Conservation (phyloP, 2,888 invertebrate genomes). For the Andrena praecox region DNA sequence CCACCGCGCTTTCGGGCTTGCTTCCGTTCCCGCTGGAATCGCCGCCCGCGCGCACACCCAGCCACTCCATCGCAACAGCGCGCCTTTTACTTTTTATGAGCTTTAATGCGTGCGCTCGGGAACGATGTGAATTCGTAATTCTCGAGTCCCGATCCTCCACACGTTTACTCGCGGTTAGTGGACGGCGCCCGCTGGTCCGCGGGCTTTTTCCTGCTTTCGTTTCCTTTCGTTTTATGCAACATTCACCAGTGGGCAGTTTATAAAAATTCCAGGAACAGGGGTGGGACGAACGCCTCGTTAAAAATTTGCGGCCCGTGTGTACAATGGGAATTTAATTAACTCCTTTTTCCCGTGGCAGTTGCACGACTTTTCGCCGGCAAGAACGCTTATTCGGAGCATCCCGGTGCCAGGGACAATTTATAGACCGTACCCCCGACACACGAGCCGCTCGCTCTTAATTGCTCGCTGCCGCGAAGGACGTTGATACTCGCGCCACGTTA, state of each 20-base stretch:
- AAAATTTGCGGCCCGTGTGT: neutral
- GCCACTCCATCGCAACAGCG: neutral
- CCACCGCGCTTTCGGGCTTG: slow-evolving; percentile 6
- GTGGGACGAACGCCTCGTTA: slow-evolving; percentile 9
- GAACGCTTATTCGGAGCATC: slow-evolving; percentile 7
- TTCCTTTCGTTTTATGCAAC: neutral
- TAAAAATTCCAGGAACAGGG: neutral
- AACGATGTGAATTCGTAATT: slow-evolving; percentile 17
- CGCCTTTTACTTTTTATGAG: slow-evolving; percentile 10
- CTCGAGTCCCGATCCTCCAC: neutral
- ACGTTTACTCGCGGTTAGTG: neutral
- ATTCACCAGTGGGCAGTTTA: neutral
- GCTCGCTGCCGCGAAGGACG: slow-evolving; percentile 27
- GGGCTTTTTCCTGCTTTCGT: neutral
- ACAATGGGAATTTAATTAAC: slow-evolving; percentile 14
- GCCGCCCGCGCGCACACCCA: neutral
- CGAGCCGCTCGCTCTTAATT: slow-evolving; percentile 39
- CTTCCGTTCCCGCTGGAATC: slow-evolving; percentile 13
- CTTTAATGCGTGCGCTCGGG: slow-evolving; percentile 4
- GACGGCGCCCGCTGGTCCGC: neutral
- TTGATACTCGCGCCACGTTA: slow-evolving; percentile 24
- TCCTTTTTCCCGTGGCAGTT: neutral
- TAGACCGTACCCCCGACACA: slow-evolving; percentile 11
- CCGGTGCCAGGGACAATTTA: slow-evolving; percentile 34
- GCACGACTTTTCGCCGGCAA: slow-evolving; percentile 14